These are phyloP conservation scores for Limnephilus auricula DNA, from an alignment of 2,888 invertebrate species.

Conservation along the genomic window DNA sequence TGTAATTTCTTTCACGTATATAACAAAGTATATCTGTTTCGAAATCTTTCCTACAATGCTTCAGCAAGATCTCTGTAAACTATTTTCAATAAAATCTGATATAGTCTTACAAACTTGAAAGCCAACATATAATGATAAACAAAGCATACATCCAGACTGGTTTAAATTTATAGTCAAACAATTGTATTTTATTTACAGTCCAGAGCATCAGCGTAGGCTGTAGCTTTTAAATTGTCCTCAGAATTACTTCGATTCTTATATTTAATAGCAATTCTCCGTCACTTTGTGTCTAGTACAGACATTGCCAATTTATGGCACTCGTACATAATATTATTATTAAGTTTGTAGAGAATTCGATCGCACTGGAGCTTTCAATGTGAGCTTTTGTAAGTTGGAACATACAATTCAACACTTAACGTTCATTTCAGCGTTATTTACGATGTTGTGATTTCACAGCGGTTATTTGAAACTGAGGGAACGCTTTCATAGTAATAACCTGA, in stretches of 20 bases:
- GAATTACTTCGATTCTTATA: not conserved
- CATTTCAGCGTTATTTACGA: conserved; percentile 40
- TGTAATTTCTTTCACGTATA: not conserved
- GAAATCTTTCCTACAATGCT: not conserved
- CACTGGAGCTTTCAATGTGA: not conserved
- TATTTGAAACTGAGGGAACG: not conserved
- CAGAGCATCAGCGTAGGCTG: not conserved
- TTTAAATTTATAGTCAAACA: not conserved
- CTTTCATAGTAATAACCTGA: not conserved
- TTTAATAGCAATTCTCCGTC: conserved; percentile 28
- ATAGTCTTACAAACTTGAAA: not conserved
- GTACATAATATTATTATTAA: not conserved
- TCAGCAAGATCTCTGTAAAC: not conserved
- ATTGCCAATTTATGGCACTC: conserved; percentile 24
- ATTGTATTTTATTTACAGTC: conserved; percentile 27
- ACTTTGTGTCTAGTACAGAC: conserved; percentile 45
- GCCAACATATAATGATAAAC: not conserved
- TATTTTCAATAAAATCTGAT: not conserved
- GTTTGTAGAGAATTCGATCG: conserved; percentile 38
- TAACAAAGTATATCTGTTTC: not conserved
- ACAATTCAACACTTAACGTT: conserved; percentile 45
- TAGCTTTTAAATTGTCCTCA: conserved; percentile 13
- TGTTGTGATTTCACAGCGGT: conserved; percentile 21
- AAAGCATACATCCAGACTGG: not conserved
- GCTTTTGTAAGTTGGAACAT: conserved; percentile 42